Percentiles rank a stretch among this genome's conserved stretches.
Evolutionary conservation across 2,888 invertebrate genomes (phyloP).

Genomic region (Scelioninae gen. 2): DNA sequence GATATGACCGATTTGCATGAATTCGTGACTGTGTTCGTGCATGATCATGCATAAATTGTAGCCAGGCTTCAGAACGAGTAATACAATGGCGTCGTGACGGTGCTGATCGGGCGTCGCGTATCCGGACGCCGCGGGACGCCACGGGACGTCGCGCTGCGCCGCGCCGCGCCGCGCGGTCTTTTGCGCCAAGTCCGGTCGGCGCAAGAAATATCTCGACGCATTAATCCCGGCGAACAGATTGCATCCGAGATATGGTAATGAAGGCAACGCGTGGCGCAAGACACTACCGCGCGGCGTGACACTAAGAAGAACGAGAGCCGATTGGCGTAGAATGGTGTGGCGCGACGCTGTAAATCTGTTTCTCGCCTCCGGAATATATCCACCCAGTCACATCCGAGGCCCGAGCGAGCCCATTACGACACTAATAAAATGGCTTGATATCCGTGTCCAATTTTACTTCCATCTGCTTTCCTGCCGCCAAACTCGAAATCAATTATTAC

Average conservation of each 20-base stretch:
- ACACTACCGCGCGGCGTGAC: slow-evolving; percentile 69
- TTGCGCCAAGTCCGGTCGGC: slow-evolving; percentile 59
- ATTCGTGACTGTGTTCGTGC: slow-evolving; percentile 21
- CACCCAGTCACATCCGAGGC: slow-evolving; percentile 54
- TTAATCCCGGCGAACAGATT: slow-evolving; percentile 73
- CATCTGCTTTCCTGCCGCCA: slow-evolving; percentile 10
- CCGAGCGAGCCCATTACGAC: slow-evolving; percentile 50
- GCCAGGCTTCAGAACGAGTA: slow-evolving; percentile 3
- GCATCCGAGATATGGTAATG: slow-evolving; percentile 75
- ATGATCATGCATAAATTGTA: slow-evolving; percentile 49
- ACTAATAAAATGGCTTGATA: slow-evolving; percentile 50
- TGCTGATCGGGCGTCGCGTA: slow-evolving; percentile 52
- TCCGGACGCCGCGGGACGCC: slow-evolving; percentile 55
- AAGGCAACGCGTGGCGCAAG: slow-evolving; percentile 73
- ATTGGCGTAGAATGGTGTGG: slow-evolving; percentile 71
- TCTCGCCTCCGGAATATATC: slow-evolving; percentile 70
- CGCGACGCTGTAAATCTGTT: slow-evolving; percentile 72
- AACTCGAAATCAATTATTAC: not conserved
- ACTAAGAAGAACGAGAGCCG: slow-evolving; percentile 72
- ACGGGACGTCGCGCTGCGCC: slow-evolving; percentile 48
- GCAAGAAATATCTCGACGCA: slow-evolving; percentile 71
- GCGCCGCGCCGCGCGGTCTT: slow-evolving; percentile 52
- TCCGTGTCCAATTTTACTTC: slow-evolving; percentile 44
- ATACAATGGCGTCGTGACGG: slow-evolving; percentile 51
- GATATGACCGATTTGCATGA: slow-evolving; percentile 38